Evolutionary conservation across 2,888 invertebrate genomes (phyloP), one percentile per base, ranked within the genome.

Genomic region (Scaptomyza cyrtandrae): DNA sequence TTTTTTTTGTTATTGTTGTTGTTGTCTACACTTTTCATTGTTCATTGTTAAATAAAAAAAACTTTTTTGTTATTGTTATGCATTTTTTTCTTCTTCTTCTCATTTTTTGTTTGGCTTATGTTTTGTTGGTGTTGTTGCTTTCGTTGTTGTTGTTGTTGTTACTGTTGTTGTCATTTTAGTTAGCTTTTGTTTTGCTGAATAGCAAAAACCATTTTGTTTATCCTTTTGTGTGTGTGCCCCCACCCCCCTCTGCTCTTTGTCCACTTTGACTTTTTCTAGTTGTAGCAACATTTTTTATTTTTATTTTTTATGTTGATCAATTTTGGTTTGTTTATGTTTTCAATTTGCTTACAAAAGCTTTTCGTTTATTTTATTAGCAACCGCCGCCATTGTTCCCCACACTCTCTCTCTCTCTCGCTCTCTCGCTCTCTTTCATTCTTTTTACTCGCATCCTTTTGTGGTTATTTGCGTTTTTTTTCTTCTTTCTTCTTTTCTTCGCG

Each of bases 261-360:
- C n/a, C 13, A n/a, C 19, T 19, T 58, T 46, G 53, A 37, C 52
- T 58, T 69, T 72, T 68, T 62, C 62, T 78, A 58, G 64, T 66
- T 74, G 31, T 14, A 46, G 48, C 54, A 33, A 6, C 43, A 49
- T 35, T 46, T 56, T n/a, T n/a, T n/a, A n/a, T n/a, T n/a, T 19
- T 19, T 19, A 1, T 62, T 56, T 66, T 70, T 71, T 66, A 53
- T 75, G 76, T 78, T 76, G 78, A 78, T 72, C 75, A 80, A 87
- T 87, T 85, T 87, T 82, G 71, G 85, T 86, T 86, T 88, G 87
- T 88, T 86, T 83, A 86, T 85, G 87, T 88, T 88, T 88, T 88
- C 89, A 85, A 88, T 89, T 88, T 88, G 86, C 76, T 83, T 86
- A 84, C 87, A 87, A 89, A 89, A 86, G 89, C 89, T 89, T 88